phyloP scores from a whole-genome alignment of 2,888 invertebrate genomes.

The Altica lythri region DNA sequence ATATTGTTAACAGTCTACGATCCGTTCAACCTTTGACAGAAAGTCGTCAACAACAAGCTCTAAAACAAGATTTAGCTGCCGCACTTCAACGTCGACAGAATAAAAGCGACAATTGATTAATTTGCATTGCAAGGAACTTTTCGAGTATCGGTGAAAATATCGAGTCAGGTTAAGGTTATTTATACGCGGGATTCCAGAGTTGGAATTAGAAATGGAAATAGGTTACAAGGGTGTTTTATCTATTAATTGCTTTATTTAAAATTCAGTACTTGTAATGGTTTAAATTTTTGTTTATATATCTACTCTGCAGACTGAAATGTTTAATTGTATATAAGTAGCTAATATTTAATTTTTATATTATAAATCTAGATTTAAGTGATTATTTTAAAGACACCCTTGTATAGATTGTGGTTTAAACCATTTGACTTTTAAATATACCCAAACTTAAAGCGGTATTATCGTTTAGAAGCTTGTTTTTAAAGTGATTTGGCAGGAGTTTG shows the following conservation, averaged over 20 bases:
- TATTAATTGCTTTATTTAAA: background rate
- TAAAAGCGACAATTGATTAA: conserved; percentile 59
- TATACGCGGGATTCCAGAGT: background rate
- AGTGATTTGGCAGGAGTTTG: too few relatives aligned
- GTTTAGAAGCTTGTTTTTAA: too few relatives aligned
- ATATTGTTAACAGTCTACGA: conserved; percentile 90
- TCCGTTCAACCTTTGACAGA: conserved; percentile 83
- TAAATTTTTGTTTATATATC: too few relatives aligned
- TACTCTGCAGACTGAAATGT: too few relatives aligned
- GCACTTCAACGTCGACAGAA: conserved; percentile 84
- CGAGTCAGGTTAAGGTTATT: conserved; percentile 17
- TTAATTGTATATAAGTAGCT: too few relatives aligned
- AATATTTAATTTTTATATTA: too few relatives aligned
- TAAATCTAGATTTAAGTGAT: too few relatives aligned
- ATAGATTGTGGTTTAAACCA: too few relatives aligned
- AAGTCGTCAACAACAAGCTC: conserved; percentile 79
- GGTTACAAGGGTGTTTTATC: conserved; percentile 11
- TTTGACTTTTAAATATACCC: too few relatives aligned
- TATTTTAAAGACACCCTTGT: too few relatives aligned
- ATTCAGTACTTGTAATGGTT: too few relatives aligned
- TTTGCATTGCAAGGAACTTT: conserved; percentile 11
- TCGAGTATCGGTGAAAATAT: conserved; percentile 10
- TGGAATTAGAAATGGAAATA: background rate
- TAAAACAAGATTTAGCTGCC: conserved; percentile 83
- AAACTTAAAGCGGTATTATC: too few relatives aligned